Evolutionary conservation across 2,888 invertebrate genomes (phyloP).

Genomic region (Zaprionus obscuricornis): DNA sequence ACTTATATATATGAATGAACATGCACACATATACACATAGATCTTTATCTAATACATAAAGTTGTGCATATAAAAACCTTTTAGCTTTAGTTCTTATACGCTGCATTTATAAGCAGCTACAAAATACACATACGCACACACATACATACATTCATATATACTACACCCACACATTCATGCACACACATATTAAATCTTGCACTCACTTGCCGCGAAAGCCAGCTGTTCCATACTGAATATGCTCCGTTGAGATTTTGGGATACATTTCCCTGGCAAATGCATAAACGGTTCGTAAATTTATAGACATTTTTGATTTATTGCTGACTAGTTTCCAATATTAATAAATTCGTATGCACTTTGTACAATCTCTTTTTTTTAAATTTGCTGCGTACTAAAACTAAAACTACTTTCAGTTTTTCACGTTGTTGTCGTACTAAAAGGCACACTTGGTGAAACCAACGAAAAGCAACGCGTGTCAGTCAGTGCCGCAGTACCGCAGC

Average conservation of each 20-base stretch:
- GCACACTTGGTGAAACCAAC: conserved; percentile 33
- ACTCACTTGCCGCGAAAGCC: conserved; percentile 90
- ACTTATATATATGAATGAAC: conserved; percentile 7
- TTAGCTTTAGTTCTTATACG: too few species aligned
- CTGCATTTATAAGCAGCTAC: too few species aligned
- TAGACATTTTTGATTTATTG: conserved; percentile 75
- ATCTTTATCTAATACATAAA: too few species aligned
- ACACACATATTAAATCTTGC: conserved; percentile 27
- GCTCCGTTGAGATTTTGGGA: conserved; percentile 87
- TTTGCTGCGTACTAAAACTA: conserved; percentile 20
- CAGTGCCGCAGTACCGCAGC: conserved; percentile 38
- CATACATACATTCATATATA: neutral
- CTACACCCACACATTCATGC: conserved; percentile 5
- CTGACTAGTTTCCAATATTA: too few species aligned
- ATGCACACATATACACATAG: neutral
- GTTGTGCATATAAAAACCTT: neutral
- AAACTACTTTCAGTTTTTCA: conserved; percentile 52
- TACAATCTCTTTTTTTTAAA: too few species aligned
- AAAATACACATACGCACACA: neutral
- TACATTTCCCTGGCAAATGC: conserved; percentile 92
- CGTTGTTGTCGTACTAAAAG: conserved; percentile 44
- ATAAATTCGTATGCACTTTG: too few species aligned
- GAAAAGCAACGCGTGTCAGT: conserved; percentile 56
- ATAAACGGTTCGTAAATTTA: conserved; percentile 85
- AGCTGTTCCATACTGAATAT: conserved; percentile 92